Evolutionary conservation across 2,113 vertebrate species (phyloP).

Genomic region (Ptychochromis oligacanthus): DNA sequence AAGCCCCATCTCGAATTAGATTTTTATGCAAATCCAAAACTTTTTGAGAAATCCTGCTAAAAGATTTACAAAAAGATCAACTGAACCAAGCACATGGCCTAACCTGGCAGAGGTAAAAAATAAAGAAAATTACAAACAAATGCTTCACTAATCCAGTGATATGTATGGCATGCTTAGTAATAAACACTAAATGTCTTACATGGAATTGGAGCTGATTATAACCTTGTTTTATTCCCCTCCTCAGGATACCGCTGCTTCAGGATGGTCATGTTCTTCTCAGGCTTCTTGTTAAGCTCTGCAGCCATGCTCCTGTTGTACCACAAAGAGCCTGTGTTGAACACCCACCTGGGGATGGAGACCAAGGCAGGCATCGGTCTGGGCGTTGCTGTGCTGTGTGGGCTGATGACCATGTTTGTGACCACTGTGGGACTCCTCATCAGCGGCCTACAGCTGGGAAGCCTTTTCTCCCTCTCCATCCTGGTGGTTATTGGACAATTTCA

Average conservation of each 20-base stretch:
- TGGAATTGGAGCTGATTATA: not conserved
- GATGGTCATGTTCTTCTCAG: slow-evolving; percentile 89
- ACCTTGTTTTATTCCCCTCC: not conserved
- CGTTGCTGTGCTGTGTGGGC: slow-evolving; percentile 85
- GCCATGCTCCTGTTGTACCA: slow-evolving; percentile 85
- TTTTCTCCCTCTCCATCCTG: slow-evolving; percentile 79
- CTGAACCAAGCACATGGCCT: not conserved
- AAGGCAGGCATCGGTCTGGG: slow-evolving; percentile 86
- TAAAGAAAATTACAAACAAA: not conserved
- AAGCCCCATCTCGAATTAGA: no score
- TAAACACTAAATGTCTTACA: not conserved
- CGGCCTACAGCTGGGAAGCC: slow-evolving; percentile 86
- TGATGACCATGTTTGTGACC: slow-evolving; percentile 85
- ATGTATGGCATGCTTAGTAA: not conserved
- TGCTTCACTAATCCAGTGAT: not conserved
- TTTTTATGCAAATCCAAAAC: no score
- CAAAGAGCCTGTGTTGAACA: slow-evolving; percentile 79
- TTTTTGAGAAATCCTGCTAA: not conserved
- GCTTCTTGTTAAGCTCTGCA: slow-evolving; percentile 83
- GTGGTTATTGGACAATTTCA: slow-evolving; percentile 80
- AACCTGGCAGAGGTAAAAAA: not conserved
- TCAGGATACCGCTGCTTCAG: slow-evolving; percentile 90
- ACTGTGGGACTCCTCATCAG: slow-evolving; percentile 86
- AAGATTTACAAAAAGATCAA: not conserved
- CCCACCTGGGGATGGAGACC: slow-evolving; percentile 82